Evolutionary conservation across 2,113 vertebrate genomes (phyloP).

Genomic region (Psettodes erumei): DNA sequence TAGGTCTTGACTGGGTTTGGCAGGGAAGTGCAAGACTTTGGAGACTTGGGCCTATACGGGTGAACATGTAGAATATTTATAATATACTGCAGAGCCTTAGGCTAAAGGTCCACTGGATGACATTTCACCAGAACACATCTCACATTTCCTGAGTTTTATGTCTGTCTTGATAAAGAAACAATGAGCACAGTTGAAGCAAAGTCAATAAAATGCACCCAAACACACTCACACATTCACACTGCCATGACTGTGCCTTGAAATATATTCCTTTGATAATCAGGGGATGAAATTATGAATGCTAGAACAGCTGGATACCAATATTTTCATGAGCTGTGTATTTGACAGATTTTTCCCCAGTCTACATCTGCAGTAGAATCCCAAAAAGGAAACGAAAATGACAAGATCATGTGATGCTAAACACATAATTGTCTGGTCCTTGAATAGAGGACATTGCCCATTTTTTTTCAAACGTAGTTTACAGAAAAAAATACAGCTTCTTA

Average conservation of each 20-base stretch:
- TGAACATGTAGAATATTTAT: conserved; percentile 43
- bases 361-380: too few relatives aligned
- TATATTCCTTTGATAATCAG: not conserved
- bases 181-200: not conserved
- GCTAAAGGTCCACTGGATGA: conserved; percentile 22
- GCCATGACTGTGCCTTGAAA: not conserved
- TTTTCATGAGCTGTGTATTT: too few relatives aligned
- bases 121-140: conserved; percentile 15
- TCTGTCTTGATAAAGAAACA: conserved; percentile 4
- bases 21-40: not conserved
- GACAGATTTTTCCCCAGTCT: too few relatives aligned
- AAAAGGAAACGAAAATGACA: too few relatives aligned
- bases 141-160: not conserved
- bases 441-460: too few relatives aligned
- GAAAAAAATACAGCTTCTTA: too few relatives aligned
- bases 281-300: not conserved
- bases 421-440: too few relatives aligned
- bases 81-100: not conserved
- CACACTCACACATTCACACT: too few relatives aligned
- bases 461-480: too few relatives aligned
- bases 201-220: not conserved
- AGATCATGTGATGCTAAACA: too few relatives aligned
- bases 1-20: too few relatives aligned
- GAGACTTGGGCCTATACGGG: not conserved
- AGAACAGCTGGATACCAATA: not conserved